Evolutionary conservation across 2,888 invertebrate species (phyloP).

Genomic region (Troides helena): DNA sequence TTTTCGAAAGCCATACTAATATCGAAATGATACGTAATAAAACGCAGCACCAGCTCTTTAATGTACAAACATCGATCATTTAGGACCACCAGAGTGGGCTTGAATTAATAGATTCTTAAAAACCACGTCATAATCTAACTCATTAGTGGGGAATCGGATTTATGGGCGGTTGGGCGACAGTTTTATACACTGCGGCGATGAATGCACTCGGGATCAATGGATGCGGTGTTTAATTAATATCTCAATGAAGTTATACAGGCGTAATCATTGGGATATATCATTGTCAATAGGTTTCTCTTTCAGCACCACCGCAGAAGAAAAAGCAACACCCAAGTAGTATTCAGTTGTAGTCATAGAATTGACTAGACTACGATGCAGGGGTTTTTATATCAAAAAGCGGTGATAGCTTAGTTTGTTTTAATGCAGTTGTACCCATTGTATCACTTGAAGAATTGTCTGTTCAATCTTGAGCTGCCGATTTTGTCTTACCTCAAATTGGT

Average conservation of each 20-base stretch:
- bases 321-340: neutral
- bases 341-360: too few relatives aligned
- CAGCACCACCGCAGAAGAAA: neutral
- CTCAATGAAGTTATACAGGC: neutral
- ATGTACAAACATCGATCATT: constrained; percentile 27
- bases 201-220: constrained; percentile 32
- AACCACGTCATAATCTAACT: constrained; percentile 63
- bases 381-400: too few relatives aligned
- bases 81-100: constrained; percentile 52
- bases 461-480: too few relatives aligned
- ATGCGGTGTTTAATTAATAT: constrained; percentile 33
- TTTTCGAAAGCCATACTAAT: neutral
- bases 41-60: neutral
- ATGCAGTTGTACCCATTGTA: too few relatives aligned
- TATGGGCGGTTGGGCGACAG: constrained; percentile 54
- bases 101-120: constrained; percentile 58
- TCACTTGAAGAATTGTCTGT: too few relatives aligned
- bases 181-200: constrained; percentile 39
- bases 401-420: too few relatives aligned
- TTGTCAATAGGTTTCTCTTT: too few relatives aligned
- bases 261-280: neutral
- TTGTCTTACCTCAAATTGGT: too few relatives aligned
- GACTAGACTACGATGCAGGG: too few relatives aligned
- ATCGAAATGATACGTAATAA: neutral
- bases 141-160: constrained; percentile 68